Conservation (phyloP, 1,140 invertebrate species). For the Megathymus violae region DNA sequence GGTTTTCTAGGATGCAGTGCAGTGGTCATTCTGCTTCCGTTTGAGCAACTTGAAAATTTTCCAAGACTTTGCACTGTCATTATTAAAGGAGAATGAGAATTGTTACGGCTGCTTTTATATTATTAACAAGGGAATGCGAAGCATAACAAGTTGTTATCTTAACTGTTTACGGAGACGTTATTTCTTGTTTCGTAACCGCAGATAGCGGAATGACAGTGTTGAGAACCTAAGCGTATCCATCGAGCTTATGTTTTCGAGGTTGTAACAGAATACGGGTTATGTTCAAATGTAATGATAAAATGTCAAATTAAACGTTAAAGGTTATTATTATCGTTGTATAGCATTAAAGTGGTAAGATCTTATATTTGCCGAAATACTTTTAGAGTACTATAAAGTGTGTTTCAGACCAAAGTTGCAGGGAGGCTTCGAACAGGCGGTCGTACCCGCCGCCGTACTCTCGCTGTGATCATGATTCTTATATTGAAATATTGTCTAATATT, state of each 20-base stretch:
- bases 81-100: conserved; percentile 70
- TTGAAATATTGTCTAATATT: too few species aligned
- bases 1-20: conserved; percentile 51
- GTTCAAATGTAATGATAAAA: too few species aligned
- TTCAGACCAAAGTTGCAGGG: too few species aligned
- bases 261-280: neutral
- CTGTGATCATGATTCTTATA: too few species aligned
- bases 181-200: conserved; percentile 25
- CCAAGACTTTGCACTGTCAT: conserved; percentile 65
- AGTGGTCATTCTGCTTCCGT: conserved; percentile 64
- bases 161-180: conserved; percentile 35
- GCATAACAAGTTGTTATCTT: conserved; percentile 49
- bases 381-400: too few species aligned
- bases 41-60: conserved; percentile 65
- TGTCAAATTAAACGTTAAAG: conserved; percentile 4
- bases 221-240: neutral
- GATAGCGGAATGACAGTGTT: conserved; percentile 24
- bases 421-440: too few species aligned
- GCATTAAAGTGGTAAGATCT: too few species aligned
- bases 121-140: conserved; percentile 56
- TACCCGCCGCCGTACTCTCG: too few species aligned
- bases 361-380: too few species aligned
- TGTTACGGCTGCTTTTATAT: conserved; percentile 66
- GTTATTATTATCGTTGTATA: too few species aligned
- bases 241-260: neutral